Base-by-base conservation (phyloP, 2,113 vertebrate species). In the Tretioscincus oriximinensis region DNA sequence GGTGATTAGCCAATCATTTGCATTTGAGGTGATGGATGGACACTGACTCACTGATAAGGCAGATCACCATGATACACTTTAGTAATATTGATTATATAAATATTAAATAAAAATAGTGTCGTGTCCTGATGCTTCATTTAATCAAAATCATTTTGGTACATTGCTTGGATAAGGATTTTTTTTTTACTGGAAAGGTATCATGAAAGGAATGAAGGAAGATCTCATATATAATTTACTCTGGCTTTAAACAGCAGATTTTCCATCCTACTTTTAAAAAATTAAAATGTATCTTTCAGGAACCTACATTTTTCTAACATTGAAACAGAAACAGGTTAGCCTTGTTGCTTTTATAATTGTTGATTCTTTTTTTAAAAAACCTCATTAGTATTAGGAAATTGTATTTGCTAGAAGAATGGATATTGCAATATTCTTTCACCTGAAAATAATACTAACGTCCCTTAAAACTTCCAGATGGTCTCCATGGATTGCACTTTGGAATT, bases 401-500 rank as follows among this genome's bases (percentile, higher is more conserved):
- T 68, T 84, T 67, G 63, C 21, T 18, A 21, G 79, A 0, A 1
- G 45, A 47, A 54, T 81, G 28, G 26, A 72, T 0, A 0, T 68
- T 82, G 61, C 60, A 24, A 14, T 12, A 72, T 7, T 77, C 72
- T 82, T 77, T 74, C 60, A 31, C 82, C 75, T 80, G 81, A 85
- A 64, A 47, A 6, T 77, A 63, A 87, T 80, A 83, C 86, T 21
- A 0, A 81, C 78, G 84, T 35, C 80, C 86, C 76, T 65, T 76
- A 88, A 84, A 69, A 29, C 76, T 9, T 77, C 76, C 78, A 83
- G 35, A 81, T 0, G 0, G 76, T 82, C 69, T 84, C 87, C 80
- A 73, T 45, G 85, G 54, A 51, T 12, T 75, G 69, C 67, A 78
- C 65, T 70, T 75, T 87, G 75, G 3, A 83, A 49, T 90, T 87